A percentile compares a stretch with the other conserved stretches of the same genome.
These are phyloP conservation scores for Austrolebias charrua DNA, from an alignment of 2,797 vertebrate genomes.

Conservation along the genomic window DNA sequence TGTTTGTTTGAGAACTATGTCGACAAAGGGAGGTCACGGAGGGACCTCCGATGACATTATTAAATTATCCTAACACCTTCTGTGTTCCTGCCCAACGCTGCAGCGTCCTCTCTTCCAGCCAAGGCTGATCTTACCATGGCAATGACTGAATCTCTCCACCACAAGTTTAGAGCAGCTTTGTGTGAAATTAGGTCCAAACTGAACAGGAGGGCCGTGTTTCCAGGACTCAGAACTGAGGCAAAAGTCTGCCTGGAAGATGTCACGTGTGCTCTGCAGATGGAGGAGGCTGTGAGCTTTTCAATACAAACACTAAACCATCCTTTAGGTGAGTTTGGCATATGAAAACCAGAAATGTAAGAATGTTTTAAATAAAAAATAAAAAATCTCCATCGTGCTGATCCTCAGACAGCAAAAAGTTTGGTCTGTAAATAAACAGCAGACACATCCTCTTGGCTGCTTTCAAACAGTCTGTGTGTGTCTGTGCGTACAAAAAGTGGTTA, in stretches of 20 bases:
- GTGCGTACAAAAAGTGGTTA: conserved; percentile 7
- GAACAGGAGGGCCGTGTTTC: not conserved
- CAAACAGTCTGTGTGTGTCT: conserved; percentile 31
- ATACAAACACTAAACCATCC: no score
- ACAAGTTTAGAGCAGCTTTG: no score
- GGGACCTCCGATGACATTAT: no score
- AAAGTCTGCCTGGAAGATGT: no score
- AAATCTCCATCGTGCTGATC: no score
- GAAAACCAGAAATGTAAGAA: not conserved
- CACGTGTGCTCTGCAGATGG: no score
- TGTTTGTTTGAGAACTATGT: no score
- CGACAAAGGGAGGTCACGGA: no score
- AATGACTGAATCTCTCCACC: conserved; percentile 22
- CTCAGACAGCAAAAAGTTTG: conserved; percentile 15
- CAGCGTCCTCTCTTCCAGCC: not conserved
- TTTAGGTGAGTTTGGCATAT: no score
- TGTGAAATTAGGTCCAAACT: not conserved
- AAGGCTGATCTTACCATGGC: conserved; percentile 33
- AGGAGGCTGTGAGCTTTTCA: no score
- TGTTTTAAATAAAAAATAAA: not conserved
- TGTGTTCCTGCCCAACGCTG: conserved; percentile 4
- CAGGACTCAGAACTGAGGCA: not conserved
- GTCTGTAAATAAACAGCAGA: conserved; percentile 55
- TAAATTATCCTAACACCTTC: no score
- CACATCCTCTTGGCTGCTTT: conserved; percentile 39